Conservation (phyloP, 2,113 vertebrate species). For the Paramisgurnus dabryanus region DNA sequence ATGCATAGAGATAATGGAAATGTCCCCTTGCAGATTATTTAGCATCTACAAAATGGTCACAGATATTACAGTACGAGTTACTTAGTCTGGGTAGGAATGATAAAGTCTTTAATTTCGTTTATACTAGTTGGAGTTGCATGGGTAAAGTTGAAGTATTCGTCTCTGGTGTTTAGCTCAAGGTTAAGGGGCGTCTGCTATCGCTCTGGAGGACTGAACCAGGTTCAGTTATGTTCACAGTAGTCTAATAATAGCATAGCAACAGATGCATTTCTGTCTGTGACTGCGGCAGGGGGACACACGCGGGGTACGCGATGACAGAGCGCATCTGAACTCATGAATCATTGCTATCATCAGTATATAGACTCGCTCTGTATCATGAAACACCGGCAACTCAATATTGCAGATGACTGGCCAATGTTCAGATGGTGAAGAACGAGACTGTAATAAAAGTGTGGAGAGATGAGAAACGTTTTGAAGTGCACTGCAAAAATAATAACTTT, state of each 20-base stretch:
- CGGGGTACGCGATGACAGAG: constrained; percentile 54
- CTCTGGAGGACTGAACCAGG: constrained; percentile 62
- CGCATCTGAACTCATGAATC: constrained; percentile 58
- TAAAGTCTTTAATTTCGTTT: too few species aligned
- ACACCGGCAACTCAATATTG: neutral
- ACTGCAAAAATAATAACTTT: too few species aligned
- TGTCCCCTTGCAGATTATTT: too few species aligned
- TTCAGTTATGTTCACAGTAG: constrained; percentile 65
- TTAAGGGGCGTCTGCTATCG: constrained; percentile 54
- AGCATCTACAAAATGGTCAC: too few species aligned
- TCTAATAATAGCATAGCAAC: constrained; percentile 75
- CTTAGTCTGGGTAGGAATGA: too few species aligned
- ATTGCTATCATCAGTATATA: constrained; percentile 49
- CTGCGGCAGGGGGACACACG: constrained; percentile 57
- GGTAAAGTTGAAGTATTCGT: too few species aligned
- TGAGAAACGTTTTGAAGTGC: too few species aligned
- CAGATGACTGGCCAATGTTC: neutral
- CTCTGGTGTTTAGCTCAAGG: constrained; percentile 54
- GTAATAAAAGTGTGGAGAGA: too few species aligned
- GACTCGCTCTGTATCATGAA: constrained; percentile 49
- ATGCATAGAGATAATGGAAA: too few species aligned
- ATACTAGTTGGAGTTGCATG: too few species aligned
- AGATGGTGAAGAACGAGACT: neutral
- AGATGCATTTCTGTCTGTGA: constrained; percentile 66
- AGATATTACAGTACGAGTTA: too few species aligned